Conservation (phyloP, 2,888 invertebrate species). For the Drosophila buzzatii region DNA sequence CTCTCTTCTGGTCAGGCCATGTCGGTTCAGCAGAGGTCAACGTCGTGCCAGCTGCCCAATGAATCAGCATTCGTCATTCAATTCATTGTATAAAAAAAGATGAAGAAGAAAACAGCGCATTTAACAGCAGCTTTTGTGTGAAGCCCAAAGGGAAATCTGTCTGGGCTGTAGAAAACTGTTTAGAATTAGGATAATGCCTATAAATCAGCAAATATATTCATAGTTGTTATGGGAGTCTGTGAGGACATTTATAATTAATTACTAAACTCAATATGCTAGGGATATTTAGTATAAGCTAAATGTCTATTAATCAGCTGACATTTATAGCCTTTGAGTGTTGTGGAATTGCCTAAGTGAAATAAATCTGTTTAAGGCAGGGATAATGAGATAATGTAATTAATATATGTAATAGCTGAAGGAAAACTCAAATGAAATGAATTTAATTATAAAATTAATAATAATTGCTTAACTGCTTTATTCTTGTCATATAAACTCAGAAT, state of each 20-base stretch:
- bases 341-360: too few species aligned
- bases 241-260: background rate
- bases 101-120: constrained; percentile 31
- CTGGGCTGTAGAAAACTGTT: constrained; percentile 7
- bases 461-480: too few species aligned
- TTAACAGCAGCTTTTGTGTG: constrained; percentile 63
- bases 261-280: background rate
- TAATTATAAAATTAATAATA: background rate
- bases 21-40: constrained; percentile 14
- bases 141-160: constrained; percentile 24
- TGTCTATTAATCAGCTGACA: background rate
- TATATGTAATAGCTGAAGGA: background rate
- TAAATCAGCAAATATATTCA: background rate
- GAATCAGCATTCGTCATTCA: constrained; percentile 76
- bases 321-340: background rate
- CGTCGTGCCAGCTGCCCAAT: constrained; percentile 28
- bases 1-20: constrained; percentile 2
- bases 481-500: too few species aligned
- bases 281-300: background rate
- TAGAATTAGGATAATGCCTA: constrained; percentile 5
- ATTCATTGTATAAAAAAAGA: constrained; percentile 49
- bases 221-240: background rate
- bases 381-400: background rate
- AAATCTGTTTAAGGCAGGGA: background rate
- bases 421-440: background rate